Base-by-base conservation (phyloP, 2,888 invertebrate species). In the Tachina grossa region DNA sequence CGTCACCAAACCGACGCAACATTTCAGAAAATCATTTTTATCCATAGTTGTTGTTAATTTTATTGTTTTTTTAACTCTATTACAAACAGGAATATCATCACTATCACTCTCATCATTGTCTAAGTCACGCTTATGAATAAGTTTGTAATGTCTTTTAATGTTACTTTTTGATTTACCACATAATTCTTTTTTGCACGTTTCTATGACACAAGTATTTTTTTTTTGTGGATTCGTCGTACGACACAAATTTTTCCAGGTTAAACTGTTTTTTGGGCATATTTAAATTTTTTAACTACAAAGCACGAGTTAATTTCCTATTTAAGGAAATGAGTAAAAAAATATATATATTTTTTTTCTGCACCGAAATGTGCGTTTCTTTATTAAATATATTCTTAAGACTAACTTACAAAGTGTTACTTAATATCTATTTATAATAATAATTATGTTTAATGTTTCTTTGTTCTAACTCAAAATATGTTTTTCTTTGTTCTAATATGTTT, bases 1-100 rank as follows among this genome's bases (percentile, higher is more conserved):
- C 9, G 77, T 68, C 11, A 83, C 77, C 59, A 77, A 66, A n/a
- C 77, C 72, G 6, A 83, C 57, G 14, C 83, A 83, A 72, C 83
- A 83, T 66, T 76, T 72, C 16, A 77, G 6, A 77, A 83, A 83
- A n/a, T 83, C 19, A 13, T 47, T 9, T n/a, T 61, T 74, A 16
- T 61, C 51, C 9, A 74, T 57, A 3, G 59, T 49, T 8, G 61
- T 49, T 9, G 13, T 74, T 61, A 74, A 51, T 16, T 63, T 74
- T 14, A 19, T 14, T 13, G 16, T 13, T 49, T 39, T 74, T 41
- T 51, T 74, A n/a, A 9, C 31, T 49, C 47, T 63, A 3, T 41
- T 74, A 9, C 8, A 19, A 13, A 63, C 63, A 31, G 31, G 31
- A 31, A 31, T 31, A 19, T 59, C 41, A 1, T 47, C 59, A 74